phyloP scores from a whole-genome alignment of 2,113 vertebrate genomes.

The Aldabrachelys gigantea region DNA sequence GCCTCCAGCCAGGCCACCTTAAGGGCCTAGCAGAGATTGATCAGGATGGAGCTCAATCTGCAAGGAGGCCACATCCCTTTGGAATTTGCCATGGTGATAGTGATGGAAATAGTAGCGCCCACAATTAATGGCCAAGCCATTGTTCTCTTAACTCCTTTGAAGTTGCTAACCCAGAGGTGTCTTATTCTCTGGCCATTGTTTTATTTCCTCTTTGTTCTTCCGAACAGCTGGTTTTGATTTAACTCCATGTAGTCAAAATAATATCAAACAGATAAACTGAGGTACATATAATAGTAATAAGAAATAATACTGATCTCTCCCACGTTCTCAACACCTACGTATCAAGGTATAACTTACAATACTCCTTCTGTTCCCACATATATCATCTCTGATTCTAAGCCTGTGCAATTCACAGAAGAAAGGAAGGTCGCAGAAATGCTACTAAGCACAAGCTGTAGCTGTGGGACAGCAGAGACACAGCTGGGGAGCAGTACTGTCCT shows the following conservation, averaged over 20 bases:
- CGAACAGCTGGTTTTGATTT: background rate
- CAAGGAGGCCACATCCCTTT: too few species aligned
- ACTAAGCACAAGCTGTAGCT: background rate
- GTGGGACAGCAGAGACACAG: background rate
- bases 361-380: background rate
- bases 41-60: too few species aligned
- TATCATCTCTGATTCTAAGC: background rate
- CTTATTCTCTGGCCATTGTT: background rate
- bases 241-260: background rate
- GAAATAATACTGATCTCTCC: background rate
- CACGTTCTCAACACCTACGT: background rate
- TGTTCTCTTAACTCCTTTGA: background rate
- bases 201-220: background rate
- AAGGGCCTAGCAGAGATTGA: too few species aligned
- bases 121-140: background rate
- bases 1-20: too few species aligned
- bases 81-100: too few species aligned
- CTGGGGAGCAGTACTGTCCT: background rate
- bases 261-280: background rate
- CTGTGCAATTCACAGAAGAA: background rate
- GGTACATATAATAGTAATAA: background rate
- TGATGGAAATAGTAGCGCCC: background rate
- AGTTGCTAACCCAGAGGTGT: background rate
- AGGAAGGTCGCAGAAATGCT: background rate
- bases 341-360: background rate